phyloP scores from a whole-genome alignment of 2,888 invertebrate genomes.

The Caenorhabditis imperialis region DNA sequence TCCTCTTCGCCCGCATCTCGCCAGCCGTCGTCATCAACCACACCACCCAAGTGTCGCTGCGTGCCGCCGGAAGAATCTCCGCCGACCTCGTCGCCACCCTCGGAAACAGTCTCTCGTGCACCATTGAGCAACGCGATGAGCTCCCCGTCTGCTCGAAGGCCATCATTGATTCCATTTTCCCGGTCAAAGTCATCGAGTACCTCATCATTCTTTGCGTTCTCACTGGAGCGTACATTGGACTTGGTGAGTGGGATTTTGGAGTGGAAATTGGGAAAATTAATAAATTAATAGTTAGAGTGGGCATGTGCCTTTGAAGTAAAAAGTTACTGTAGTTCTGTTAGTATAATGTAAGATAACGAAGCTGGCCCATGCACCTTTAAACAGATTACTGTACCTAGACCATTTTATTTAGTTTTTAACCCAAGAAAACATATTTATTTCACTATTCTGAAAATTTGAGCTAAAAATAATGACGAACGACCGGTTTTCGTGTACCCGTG shows the following conservation, averaged over 20 bases:
- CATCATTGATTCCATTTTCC: conserved; percentile 70
- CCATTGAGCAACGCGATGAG: conserved; percentile 60
- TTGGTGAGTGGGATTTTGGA: conserved; percentile 41
- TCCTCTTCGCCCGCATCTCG: conserved; percentile 66
- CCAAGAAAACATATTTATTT: too few relatives aligned
- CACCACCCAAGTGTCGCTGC: conserved; percentile 34
- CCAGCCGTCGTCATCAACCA: conserved; percentile 51
- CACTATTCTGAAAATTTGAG: too few relatives aligned
- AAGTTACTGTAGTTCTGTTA: too few relatives aligned
- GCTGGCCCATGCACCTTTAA: too few relatives aligned
- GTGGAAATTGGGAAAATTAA: too few relatives aligned
- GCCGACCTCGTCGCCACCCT: conserved; percentile 36
- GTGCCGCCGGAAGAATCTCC: conserved; percentile 45
- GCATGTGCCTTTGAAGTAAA: too few relatives aligned
- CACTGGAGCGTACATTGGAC: conserved; percentile 73
- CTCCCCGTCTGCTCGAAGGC: conserved; percentile 52
- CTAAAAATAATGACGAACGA: too few relatives aligned
- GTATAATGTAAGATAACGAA: too few relatives aligned
- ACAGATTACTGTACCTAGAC: too few relatives aligned
- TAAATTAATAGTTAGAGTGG: too few relatives aligned
- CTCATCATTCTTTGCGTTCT: conserved; percentile 71
- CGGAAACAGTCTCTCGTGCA: conserved; percentile 68
- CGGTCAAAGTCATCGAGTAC: conserved; percentile 72
- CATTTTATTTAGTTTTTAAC: too few relatives aligned
- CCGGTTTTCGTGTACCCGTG: too few relatives aligned